Percentiles rank a stretch among this genome's conserved stretches.
Evolutionary conservation across 2,888 invertebrate genomes (phyloP).

Genomic region (Cheilosia vernalis): DNA sequence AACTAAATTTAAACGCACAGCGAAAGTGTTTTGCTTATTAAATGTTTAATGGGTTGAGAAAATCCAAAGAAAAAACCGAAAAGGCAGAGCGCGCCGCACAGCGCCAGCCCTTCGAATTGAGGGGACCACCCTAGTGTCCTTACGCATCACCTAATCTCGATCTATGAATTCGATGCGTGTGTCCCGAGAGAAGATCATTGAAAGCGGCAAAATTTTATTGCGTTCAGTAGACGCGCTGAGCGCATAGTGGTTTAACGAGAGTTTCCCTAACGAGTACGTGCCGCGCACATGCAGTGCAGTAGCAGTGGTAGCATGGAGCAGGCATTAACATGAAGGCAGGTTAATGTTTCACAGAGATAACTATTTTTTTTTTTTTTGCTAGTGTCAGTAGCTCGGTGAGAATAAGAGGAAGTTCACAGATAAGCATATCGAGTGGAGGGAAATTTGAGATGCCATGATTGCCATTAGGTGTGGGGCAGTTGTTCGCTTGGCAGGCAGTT

Average conservation of each 20-base stretch:
- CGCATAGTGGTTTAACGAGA: conserved; percentile 56
- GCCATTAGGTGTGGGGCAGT: no score
- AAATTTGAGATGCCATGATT: no score
- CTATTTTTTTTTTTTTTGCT: neutral
- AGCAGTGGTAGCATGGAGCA: neutral
- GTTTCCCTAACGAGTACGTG: conserved; percentile 25
- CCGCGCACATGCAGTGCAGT: conserved; percentile 10
- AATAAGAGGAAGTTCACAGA: neutral
- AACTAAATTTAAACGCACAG: conserved; percentile 72
- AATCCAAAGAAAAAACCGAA: conserved; percentile 69
- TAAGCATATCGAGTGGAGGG: neutral
- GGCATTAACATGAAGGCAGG: neutral
- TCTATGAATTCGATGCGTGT: conserved; percentile 68
- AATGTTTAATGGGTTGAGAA: conserved; percentile 74
- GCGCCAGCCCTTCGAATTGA: conserved; percentile 46
- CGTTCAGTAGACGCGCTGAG: conserved; percentile 41
- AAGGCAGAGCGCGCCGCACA: conserved; percentile 39
- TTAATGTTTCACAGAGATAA: conserved; percentile 1
- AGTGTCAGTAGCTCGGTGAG: neutral
- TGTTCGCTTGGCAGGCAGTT: no score
- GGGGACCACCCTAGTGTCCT: conserved; percentile 72
- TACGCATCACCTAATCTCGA: conserved; percentile 60
- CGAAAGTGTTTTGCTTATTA: conserved; percentile 75
- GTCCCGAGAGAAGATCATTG: conserved; percentile 66
- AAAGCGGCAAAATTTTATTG: conserved; percentile 65